These are phyloP conservation scores for Buathra laborator DNA, from an alignment of 2,888 invertebrate genomes.

Conservation along the genomic window DNA sequence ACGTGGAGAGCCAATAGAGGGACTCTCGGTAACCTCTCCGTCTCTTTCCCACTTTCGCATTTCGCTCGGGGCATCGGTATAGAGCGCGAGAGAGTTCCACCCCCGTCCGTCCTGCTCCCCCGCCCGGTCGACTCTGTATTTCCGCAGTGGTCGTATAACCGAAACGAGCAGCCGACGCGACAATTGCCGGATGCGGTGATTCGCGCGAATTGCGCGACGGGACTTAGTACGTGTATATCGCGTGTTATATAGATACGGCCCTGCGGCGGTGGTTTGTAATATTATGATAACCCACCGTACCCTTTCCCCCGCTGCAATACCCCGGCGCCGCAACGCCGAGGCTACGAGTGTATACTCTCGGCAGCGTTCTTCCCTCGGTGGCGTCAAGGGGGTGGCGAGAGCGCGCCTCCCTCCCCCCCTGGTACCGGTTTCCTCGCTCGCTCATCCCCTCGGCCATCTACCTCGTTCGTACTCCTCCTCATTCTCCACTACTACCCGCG, in stretches of 20 bases:
- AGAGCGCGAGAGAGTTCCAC: not conserved
- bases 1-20: conserved; percentile 65
- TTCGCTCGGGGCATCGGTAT: conserved; percentile 39
- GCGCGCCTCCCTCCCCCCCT: conserved; percentile 43
- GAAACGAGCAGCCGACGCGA: conserved; percentile 71
- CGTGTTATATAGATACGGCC: conserved; percentile 82
- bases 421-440: conserved; percentile 43
- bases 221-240: conserved; percentile 79
- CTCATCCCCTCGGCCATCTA: conserved; percentile 74
- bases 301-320: conserved; percentile 69
- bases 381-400: conserved; percentile 33
- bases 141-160: conserved; percentile 67
- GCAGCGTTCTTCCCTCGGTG: conserved; percentile 60
- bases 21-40: conserved; percentile 44
- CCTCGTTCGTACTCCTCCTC: conserved; percentile 64
- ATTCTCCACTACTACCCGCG: conserved; percentile 58
- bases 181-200: conserved; percentile 79
- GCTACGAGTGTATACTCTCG: conserved; percentile 38
- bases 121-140: conserved; percentile 53
- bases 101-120: conserved; percentile 22
- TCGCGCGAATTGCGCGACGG: conserved; percentile 79
- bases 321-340: conserved; percentile 70
- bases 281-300: conserved; percentile 84
- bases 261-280: conserved; percentile 84
- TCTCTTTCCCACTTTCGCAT: conserved; percentile 52